phyloP scores from a whole-genome alignment of 30 jellyfish, hydroid and myxozoan species.

The Sanderia malayensis region DNA sequence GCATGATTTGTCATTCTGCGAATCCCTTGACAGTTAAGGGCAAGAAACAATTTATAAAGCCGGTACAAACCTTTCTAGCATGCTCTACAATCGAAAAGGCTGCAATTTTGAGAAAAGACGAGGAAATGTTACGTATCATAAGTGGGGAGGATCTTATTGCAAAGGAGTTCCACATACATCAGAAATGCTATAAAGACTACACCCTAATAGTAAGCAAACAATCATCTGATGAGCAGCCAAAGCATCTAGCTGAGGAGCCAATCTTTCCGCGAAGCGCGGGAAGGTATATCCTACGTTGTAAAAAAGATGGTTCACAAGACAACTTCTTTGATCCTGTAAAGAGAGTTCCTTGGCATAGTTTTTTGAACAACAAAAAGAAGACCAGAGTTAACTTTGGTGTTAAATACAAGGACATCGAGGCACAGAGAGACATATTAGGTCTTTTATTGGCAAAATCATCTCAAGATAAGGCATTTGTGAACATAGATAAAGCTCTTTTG shows the following conservation, averaged over 20 bases:
- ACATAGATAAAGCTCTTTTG: conserved; percentile 18
- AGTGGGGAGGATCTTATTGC: conserved; percentile 34
- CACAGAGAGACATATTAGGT: conserved; percentile 38
- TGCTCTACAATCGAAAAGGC: conserved; percentile 22
- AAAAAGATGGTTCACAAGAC: conserved; percentile 6
- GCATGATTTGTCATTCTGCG: conserved; percentile 21
- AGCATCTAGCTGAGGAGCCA: conserved; percentile 11
- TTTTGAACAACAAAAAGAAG: conserved; percentile 7
- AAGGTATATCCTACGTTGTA: conserved; percentile 16
- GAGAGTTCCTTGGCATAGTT: conserved; percentile 44
- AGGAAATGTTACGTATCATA: conserved; percentile 21
- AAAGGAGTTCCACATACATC: conserved; percentile 31
- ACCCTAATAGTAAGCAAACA: conserved; percentile 28
- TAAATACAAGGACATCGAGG: conserved; percentile 34
- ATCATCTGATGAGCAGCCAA: conserved; percentile 10
- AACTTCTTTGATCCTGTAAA: conserved; percentile 30
- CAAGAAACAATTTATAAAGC: conserved; percentile 27
- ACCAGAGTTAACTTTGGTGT: conserved; percentile 23
- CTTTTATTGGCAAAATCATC: conserved; percentile 35
- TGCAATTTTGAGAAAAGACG: conserved; percentile 33
- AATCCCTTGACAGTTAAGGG: conserved; percentile 24
- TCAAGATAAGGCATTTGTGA: conserved; percentile 33
- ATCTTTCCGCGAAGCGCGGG: conserved; percentile 1
- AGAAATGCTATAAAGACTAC: conserved; percentile 34
- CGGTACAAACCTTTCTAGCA: conserved; percentile 32